These are phyloP conservation scores for Ameiurus melas DNA, from an alignment of 2,113 vertebrate species.

Conservation along the genomic window DNA sequence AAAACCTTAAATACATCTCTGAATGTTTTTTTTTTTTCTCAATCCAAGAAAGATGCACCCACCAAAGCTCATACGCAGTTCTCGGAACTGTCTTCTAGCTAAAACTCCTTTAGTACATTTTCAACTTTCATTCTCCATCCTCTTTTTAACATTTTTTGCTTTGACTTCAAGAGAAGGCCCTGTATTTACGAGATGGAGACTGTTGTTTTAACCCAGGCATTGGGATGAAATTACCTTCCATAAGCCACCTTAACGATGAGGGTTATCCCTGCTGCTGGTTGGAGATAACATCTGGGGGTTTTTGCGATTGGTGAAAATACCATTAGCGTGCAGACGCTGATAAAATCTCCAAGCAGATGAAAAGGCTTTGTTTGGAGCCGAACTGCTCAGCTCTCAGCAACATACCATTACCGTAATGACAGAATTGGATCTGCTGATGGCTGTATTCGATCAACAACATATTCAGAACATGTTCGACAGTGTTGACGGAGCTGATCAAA, in stretches of 20 bases:
- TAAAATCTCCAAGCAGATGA: conserved; percentile 48
- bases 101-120: background rate
- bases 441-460: background rate
- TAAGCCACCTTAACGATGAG: conserved; percentile 55
- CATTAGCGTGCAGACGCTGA: conserved; percentile 39
- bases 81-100: background rate
- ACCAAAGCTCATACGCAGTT: background rate
- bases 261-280: conserved; percentile 40
- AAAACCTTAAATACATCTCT: background rate
- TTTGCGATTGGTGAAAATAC: conserved; percentile 35
- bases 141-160: conserved; percentile 48
- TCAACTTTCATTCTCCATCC: background rate
- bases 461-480: background rate
- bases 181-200: conserved; percentile 55
- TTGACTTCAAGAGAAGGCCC: conserved; percentile 61
- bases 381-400: background rate
- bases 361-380: conserved; percentile 14
- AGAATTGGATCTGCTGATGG: conserved; percentile 14
- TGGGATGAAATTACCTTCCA: conserved; percentile 63
- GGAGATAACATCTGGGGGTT: conserved; percentile 44
- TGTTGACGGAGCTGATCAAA: background rate
- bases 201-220: conserved; percentile 73
- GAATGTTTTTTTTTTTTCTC: background rate
- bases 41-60: background rate
- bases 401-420: conserved; percentile 9